Evolutionary conservation across 2,888 invertebrate species (phyloP).

Genomic region (Latheticus oryzae): DNA sequence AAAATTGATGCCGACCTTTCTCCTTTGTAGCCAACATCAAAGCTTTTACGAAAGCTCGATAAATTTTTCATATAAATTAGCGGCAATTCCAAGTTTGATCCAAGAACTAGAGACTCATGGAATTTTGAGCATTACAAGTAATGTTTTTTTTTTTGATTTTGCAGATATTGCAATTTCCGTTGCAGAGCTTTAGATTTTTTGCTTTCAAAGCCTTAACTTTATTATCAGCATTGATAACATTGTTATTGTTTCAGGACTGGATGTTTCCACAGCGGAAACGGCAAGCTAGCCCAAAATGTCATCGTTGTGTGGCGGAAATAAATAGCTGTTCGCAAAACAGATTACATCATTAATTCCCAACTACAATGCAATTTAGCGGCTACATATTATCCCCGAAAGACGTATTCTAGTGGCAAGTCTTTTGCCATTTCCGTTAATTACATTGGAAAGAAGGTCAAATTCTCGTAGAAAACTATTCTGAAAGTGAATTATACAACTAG

Average conservation of each 20-base stretch:
- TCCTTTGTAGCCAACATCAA: conserved; percentile 17
- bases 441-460: conserved; percentile 30
- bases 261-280: conserved; percentile 18
- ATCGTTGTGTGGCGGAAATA: conserved; percentile 28
- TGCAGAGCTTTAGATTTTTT: no score
- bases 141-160: no score
- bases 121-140: no score
- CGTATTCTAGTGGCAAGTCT: conserved; percentile 10
- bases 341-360: conserved; percentile 35
- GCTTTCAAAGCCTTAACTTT: no score
- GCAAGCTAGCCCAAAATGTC: conserved; percentile 34
- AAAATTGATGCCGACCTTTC: conserved; percentile 20
- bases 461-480: conserved; percentile 21
- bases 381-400: conserved; percentile 8
- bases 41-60: conserved; percentile 7
- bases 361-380: conserved; percentile 29
- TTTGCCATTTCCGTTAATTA: conserved; percentile 23
- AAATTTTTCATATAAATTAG: conserved; percentile 17
- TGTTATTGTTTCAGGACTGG: conserved; percentile 23
- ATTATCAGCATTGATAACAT: conserved; percentile 23
- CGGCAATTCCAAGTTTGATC: no score
- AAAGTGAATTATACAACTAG: conserved; percentile 33
- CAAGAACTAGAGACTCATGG: no score
- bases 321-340: conserved; percentile 31
- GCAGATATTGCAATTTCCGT: no score